These are phyloP conservation scores for Drosophila differens DNA, from an alignment of 2,888 invertebrate species.

Conservation along the genomic window DNA sequence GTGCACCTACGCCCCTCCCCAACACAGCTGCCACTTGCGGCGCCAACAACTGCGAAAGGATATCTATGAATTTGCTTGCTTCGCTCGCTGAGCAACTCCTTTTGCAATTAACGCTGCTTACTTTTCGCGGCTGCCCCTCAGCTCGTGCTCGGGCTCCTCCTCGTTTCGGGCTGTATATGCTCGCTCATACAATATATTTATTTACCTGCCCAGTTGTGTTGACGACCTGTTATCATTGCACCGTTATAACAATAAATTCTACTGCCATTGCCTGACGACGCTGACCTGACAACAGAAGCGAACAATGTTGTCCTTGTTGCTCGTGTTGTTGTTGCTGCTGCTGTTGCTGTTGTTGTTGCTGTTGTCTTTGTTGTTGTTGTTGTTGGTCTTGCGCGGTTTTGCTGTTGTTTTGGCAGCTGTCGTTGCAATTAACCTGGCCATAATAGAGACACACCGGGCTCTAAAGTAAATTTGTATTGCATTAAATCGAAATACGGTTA, in stretches of 20 bases:
- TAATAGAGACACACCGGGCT: slow-evolving; percentile 64
- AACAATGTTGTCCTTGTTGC: slow-evolving; percentile 46
- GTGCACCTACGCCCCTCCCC: too few species aligned
- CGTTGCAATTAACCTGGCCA: slow-evolving; percentile 78
- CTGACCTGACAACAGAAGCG: slow-evolving; percentile 57
- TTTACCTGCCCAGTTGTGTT: slow-evolving; percentile 68
- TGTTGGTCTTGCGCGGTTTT: slow-evolving; percentile 63
- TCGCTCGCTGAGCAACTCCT: slow-evolving; percentile 51
- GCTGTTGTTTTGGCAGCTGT: slow-evolving; percentile 77
- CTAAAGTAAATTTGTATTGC: slow-evolving; percentile 64
- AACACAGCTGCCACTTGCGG: too few species aligned
- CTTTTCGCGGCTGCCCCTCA: slow-evolving; percentile 47
- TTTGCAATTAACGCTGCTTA: slow-evolving; percentile 72
- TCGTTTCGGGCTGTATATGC: slow-evolving; percentile 14
- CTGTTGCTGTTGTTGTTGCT: slow-evolving; percentile 35
- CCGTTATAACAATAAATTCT: slow-evolving; percentile 76
- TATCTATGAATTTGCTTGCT: slow-evolving; percentile 45
- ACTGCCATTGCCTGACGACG: slow-evolving; percentile 45
- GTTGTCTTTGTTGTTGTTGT: slow-evolving; percentile 43
- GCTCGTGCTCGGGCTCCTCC: not conserved
- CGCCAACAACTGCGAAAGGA: slow-evolving; percentile 29
- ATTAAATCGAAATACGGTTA: slow-evolving; percentile 17
- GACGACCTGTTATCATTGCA: slow-evolving; percentile 77
- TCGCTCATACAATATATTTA: slow-evolving; percentile 47
- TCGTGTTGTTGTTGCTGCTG: slow-evolving; percentile 8